Percentiles rank a stretch among this genome's conserved stretches.
Evolutionary conservation across 2,113 vertebrate genomes (phyloP).

Genomic region (Colossoma macropomum): DNA sequence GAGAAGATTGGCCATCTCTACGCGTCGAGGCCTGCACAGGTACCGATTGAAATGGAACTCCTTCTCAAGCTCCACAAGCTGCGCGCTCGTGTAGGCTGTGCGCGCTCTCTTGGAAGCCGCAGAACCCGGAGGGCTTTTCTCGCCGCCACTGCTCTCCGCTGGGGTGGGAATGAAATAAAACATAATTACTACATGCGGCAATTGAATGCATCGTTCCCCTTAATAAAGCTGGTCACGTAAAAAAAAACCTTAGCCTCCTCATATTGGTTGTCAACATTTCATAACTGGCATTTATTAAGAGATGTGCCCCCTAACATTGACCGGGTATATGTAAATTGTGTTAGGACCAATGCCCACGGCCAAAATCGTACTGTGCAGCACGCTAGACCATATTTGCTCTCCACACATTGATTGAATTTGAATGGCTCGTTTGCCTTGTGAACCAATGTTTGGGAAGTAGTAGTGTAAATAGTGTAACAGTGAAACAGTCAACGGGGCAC

Average conservation of each 20-base stretch:
- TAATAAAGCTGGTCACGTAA: constrained; percentile 87
- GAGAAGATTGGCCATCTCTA: constrained; percentile 97
- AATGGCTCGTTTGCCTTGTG: neutral
- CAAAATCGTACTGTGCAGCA: constrained; percentile 47
- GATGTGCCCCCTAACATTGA: constrained; percentile 82
- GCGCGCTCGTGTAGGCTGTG: constrained; percentile 95
- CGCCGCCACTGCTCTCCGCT: constrained; percentile 88
- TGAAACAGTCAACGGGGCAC: neutral
- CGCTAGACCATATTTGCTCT: constrained; percentile 33
- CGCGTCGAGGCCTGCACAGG: constrained; percentile 91
- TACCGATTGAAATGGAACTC: constrained; percentile 98
- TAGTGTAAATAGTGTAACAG: neutral
- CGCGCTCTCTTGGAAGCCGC: constrained; percentile 97
- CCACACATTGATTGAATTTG: constrained; percentile 14
- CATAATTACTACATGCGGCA: constrained; percentile 87
- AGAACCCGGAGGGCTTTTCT: constrained; percentile 95
- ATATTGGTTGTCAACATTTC: constrained; percentile 91
- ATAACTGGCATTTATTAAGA: constrained; percentile 99
- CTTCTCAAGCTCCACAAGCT: constrained; percentile 87
- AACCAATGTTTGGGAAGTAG: neutral
- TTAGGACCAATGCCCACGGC: constrained; percentile 78
- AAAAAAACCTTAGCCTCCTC: constrained; percentile 74
- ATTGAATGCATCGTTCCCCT: constrained; percentile 88
- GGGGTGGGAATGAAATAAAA: constrained; percentile 87
- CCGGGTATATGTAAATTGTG: constrained; percentile 93